Conservation (phyloP, 1,140 invertebrate genomes). For the Chelonus insularis region DNA sequence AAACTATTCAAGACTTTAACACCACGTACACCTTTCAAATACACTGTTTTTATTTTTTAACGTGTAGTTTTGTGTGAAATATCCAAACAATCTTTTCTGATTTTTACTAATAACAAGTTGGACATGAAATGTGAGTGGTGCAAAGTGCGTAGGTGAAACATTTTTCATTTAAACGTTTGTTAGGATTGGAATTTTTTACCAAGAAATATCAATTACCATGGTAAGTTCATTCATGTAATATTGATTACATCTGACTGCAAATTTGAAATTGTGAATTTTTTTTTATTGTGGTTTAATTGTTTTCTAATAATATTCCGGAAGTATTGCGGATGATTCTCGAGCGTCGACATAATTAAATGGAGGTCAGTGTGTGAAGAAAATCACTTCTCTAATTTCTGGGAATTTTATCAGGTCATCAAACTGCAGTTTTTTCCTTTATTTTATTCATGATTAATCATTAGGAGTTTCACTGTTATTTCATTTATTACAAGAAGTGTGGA, state of each 20-base stretch:
- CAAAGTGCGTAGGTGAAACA: constrained; percentile 12
- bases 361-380: constrained; percentile 23
- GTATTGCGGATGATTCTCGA: not conserved
- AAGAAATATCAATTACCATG: not conserved
- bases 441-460: no score
- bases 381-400: constrained; percentile 16
- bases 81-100: no score
- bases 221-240: no score
- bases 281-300: no score
- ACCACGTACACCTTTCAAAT: constrained; percentile 2
- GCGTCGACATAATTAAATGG: constrained; percentile 3
- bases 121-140: constrained; percentile 15
- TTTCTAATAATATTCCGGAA: not conserved
- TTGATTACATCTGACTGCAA: no score
- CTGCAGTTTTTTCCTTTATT: no score
- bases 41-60: not conserved
- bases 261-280: no score
- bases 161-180: not conserved
- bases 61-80: constrained; percentile 1
- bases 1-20: constrained; percentile 23
- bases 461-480: no score
- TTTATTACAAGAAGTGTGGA: no score
- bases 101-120: not conserved
- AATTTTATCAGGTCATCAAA: not conserved
- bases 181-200: constrained; percentile 5